Conservation (phyloP, 1,140 invertebrate genomes). For the Listronotus oregonensis region DNA sequence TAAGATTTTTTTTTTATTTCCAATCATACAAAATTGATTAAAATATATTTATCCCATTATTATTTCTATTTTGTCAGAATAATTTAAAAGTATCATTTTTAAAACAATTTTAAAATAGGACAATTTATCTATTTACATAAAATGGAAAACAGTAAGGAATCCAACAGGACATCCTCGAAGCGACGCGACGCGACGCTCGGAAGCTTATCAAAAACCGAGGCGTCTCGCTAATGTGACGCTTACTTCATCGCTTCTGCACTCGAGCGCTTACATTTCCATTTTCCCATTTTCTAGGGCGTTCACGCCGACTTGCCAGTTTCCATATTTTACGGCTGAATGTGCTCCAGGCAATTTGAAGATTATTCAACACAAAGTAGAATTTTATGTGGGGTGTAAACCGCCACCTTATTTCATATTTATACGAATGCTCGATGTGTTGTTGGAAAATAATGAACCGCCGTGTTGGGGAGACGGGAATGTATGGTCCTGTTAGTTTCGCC, state of each 20-base stretch:
- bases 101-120: too few species aligned
- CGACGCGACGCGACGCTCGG: neutral
- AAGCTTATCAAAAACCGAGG: constrained; percentile 37
- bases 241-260: constrained; percentile 53
- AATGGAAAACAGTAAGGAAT: constrained; percentile 1
- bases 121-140: too few species aligned
- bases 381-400: constrained; percentile 51
- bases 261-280: constrained; percentile 39
- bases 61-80: too few species aligned
- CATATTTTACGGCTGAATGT: constrained; percentile 51
- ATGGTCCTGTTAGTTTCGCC: too few species aligned
- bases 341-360: constrained; percentile 55
- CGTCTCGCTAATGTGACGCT: constrained; percentile 52
- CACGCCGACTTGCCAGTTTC: constrained; percentile 34
- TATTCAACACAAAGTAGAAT: constrained; percentile 55
- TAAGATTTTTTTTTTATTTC: too few species aligned
- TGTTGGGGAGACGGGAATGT: neutral
- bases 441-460: constrained; percentile 24
- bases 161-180: neutral
- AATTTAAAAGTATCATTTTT: too few species aligned
- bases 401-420: constrained; percentile 54
- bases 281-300: constrained; percentile 46
- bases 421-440: constrained; percentile 40
- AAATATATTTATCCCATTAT: too few species aligned
- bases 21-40: too few species aligned